Base-by-base conservation (phyloP, 2,888 invertebrate species). In the Drosophila vallismaia region DNA sequence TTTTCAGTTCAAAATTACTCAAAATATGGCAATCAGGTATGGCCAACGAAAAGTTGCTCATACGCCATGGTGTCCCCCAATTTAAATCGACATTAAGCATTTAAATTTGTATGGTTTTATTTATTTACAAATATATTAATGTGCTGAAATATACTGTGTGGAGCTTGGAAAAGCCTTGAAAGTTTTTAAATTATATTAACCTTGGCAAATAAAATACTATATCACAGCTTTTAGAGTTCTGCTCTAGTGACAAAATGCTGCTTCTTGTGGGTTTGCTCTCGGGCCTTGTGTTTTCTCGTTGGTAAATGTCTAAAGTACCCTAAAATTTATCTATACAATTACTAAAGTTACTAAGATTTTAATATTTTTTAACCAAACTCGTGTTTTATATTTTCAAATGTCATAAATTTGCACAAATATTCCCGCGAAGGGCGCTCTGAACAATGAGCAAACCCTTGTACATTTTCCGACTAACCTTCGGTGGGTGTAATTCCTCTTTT, bases 1-100 rank as follows among this genome's bases (percentile, higher is more conserved):
- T 57, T 75, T 70, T 45, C 26, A 71, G 48, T 58, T 19, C 19
- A 53, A 57, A 66, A 76, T 44, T 57, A 38, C 51, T 53, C 49
- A 38, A 38, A 54, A 73, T 49, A 50, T 46, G 42, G n/a, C 36
- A n/a, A 28, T n/a, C 10, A 19, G 33, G 52, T 31, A 31, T 46
- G 48, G 28, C 33, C 38, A 54, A 38, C 19, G 48, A 54, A 52
- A 71, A 38, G 74, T 82, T 73, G 66, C 81, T 72, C 75, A 80
- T 80, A 76, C 78, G 80, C 71, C 74, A 48, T 69, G 58, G 72
- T 56, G 60, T 56, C 33, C 57, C 55, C 33, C 33, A 50, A 73
- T 50, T 38, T 2, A 6, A 5, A 36, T 36, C 4, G 38, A 63
- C 73, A 69, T 66, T 36, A 36, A 36, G 49, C 57, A 71, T 68